These are phyloP conservation scores for Poicephalus meyeri DNA, from an alignment of 2,113 vertebrate genomes.

Conservation along the genomic window DNA sequence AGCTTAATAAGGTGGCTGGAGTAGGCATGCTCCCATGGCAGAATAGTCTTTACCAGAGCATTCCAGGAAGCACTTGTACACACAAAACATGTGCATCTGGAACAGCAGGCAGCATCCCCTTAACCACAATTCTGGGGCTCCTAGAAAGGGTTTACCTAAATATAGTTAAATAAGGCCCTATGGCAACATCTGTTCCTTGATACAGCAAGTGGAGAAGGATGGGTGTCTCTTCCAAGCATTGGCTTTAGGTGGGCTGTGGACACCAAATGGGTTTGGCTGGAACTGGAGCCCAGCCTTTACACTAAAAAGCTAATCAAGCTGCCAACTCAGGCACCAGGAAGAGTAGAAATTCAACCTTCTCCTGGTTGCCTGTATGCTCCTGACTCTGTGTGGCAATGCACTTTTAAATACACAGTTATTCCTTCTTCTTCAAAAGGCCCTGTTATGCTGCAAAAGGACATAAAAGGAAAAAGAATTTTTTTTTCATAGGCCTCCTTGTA, in stretches of 20 bases:
- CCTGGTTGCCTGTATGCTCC: not conserved
- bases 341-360: not conserved
- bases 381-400: fast-evolving
- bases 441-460: not conserved
- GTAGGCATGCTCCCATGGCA: fast-evolving
- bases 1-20: not conserved
- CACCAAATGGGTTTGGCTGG: not conserved
- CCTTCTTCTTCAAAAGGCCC: not conserved
- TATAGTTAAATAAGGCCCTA: not conserved
- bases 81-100: not conserved
- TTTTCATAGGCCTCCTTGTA: not conserved
- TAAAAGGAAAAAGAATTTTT: not conserved
- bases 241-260: not conserved
- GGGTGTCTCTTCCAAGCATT: not conserved
- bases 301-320: not conserved
- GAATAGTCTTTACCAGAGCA: fast-evolving
- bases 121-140: not conserved
- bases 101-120: not conserved
- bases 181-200: not conserved
- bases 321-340: not conserved
- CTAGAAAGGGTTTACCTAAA: not conserved
- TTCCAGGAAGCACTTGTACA: not conserved
- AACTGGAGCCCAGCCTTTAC: not conserved
- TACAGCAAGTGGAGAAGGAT: not conserved
- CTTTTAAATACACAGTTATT: not conserved